Base-by-base conservation (phyloP, 2,113 vertebrate species). In the Ictidomys tridecemlineatus region DNA sequence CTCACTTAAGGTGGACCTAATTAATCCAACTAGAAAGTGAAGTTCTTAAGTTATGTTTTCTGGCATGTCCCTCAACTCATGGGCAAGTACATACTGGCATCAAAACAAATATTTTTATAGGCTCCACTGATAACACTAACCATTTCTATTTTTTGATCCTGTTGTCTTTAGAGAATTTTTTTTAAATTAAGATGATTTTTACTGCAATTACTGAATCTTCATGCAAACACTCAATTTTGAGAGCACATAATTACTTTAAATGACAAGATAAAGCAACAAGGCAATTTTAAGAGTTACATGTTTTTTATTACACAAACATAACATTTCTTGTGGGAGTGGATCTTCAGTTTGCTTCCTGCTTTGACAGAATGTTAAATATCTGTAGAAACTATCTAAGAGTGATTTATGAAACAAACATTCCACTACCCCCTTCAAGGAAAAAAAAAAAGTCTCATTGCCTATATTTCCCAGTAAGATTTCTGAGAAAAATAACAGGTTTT, bases 301-400 rank as follows among this genome's bases (percentile, higher is more conserved):
- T 78, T 97, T 98, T 98, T 98, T 98, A 98, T 98, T 99, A 97
- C 56, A 89, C 79, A 93, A 97, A 92, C 92, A 92, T 79, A 98
- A 73, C 84, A 96, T 97, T 98, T 73, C 83, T 95, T 93, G 96
- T 97, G 97, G 98, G 96, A 95, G 79, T 39, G 97, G 42, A 39
- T 97, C 89, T 94, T 84, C 72, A 77, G 11, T 92, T 94, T 80
- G 13, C 45, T 67, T 94, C 65, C 70, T 53, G 85, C 83, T 96
- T 97, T 98, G 76, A 39, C 65, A 93, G 77, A 76, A 94, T 97
- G 89, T 97, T 95, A 97, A 97, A 26, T 97, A 97, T 92, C 80
- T 97, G 24, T 69, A 97, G 78, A 97, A 93, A 96, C 16, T 96
- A 67, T 95, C 58, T 97, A 85, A 4, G 85, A 96, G 97, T 97